Evolutionary conservation across 2,888 invertebrate species (phyloP).

Genomic region (Drosophila peninsularis): DNA sequence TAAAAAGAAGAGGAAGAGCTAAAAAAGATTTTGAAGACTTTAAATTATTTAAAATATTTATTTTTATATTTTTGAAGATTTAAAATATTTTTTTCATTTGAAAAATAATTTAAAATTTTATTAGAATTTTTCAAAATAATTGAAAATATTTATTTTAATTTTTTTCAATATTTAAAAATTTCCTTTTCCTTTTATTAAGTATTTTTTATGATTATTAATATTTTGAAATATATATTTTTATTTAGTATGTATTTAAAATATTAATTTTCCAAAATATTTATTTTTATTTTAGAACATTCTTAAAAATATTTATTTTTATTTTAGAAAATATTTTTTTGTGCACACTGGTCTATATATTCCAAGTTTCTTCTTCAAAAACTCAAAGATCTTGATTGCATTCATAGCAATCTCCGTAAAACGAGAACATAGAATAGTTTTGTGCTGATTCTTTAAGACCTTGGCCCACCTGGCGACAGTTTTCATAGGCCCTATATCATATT

Average conservation of each 20-base stretch:
- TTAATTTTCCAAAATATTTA: not conserved
- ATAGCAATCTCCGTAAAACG: not conserved
- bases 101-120: not conserved
- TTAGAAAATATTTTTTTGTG: too few relatives aligned
- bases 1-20: too few relatives aligned
- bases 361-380: not conserved
- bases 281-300: not conserved
- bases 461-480: conserved; percentile 1
- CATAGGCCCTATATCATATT: conserved; percentile 10
- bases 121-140: too few relatives aligned
- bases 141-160: not conserved
- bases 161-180: not conserved
- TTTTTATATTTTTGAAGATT: not conserved
- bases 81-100: not conserved
- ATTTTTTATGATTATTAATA: not conserved
- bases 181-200: not conserved
- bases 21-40: not conserved
- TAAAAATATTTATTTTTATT: too few relatives aligned
- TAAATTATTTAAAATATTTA: not conserved
- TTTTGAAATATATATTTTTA: too few relatives aligned
- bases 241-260: not conserved
- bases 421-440: not conserved
- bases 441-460: not conserved
- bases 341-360: too few relatives aligned
- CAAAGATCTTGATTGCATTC: not conserved